A percentile compares a stretch with the other conserved stretches of the same genome.
Conservation (phyloP, 53 echinoderm and acorn worm species). For the Astropecten irregularis region DNA sequence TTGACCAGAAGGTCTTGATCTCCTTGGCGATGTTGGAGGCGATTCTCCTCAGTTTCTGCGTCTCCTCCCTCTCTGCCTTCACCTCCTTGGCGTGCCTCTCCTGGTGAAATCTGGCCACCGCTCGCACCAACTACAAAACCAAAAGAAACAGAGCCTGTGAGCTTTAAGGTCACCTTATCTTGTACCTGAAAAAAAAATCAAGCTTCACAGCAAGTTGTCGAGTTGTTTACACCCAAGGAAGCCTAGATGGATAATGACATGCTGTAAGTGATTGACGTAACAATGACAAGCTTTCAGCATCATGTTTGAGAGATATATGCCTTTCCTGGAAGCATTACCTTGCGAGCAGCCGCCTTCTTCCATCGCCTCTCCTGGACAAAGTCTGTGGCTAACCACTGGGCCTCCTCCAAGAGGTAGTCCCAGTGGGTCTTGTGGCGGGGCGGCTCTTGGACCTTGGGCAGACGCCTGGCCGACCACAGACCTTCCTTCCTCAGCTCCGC, state of each 20-base stretch:
- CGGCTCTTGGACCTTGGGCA: constrained; percentile 97
- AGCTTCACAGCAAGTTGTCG: no score
- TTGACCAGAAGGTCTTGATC: constrained; percentile 93
- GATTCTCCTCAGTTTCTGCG: constrained; percentile 80
- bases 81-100: constrained; percentile 87
- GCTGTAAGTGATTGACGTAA: no score
- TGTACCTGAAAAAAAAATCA: no score
- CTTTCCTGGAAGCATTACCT: no score
- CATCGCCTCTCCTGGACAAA: constrained; percentile 95
- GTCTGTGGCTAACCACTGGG: constrained; percentile 97
- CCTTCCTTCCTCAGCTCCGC: constrained; percentile 90
- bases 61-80: constrained; percentile 89
- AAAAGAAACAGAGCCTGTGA: no score
- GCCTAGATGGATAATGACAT: no score
- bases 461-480: constrained; percentile 89
- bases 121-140: constrained; percentile 80
- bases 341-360: constrained; percentile 93
- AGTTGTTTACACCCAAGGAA: no score
- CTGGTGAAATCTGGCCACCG: constrained; percentile 85
- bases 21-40: constrained; percentile 97
- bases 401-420: constrained; percentile 97
- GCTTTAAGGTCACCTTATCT: no score
- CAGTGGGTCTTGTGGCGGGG: constrained; percentile 95
- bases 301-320: no score
- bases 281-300: no score